Evolutionary conservation across 2,888 invertebrate species (phyloP), one percentile per base, ranked within the genome.

Genomic region (Eilema caniola): DNA sequence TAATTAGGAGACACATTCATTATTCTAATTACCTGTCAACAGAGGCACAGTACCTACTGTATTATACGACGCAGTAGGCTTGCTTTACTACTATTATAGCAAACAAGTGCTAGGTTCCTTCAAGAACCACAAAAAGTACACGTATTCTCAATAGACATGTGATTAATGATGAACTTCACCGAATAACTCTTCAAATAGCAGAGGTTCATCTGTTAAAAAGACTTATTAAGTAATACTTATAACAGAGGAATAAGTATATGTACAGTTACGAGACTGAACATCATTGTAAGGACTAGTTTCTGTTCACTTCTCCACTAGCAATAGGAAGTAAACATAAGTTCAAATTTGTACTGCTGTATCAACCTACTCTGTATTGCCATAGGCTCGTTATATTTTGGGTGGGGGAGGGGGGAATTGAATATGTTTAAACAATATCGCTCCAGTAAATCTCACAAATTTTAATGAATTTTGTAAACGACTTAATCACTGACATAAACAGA

Each of bases 1-100:
- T 78, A 80, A 83, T 83, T 82, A 80, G 75, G 79, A 78, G 80
- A 74, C 76, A 83, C 73, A 80, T 82, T 82, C 72, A 82, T 83
- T 83, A 83, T 75, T 79, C 64, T 81, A 80, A 83, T 82, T 78
- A 82, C 69, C 75, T 82, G 82, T 79, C 79, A 80, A 76, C 74
- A 33, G 24, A 47, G 76, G 60, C 75, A 77, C 70, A 79, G 83
- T 71, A 64, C 25, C n/a, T n/a, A n/a, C 62, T 59, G n/a, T 20
- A 16, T 47, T 59, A 37, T 8, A 64, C 23, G 8, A 23, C 16
- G 33, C 16, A 61, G 41, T 66, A 57, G 62, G 23, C 1, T 24
- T 12, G 12, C n/a, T 31, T n/a, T 59, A 25, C 25, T 25, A 16
- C 14, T 57, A 14, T 23, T 12, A 3, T 12, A 37, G 33, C 33